Base-by-base conservation (phyloP, 2,888 invertebrate species). In the Pheosia gnoma region DNA sequence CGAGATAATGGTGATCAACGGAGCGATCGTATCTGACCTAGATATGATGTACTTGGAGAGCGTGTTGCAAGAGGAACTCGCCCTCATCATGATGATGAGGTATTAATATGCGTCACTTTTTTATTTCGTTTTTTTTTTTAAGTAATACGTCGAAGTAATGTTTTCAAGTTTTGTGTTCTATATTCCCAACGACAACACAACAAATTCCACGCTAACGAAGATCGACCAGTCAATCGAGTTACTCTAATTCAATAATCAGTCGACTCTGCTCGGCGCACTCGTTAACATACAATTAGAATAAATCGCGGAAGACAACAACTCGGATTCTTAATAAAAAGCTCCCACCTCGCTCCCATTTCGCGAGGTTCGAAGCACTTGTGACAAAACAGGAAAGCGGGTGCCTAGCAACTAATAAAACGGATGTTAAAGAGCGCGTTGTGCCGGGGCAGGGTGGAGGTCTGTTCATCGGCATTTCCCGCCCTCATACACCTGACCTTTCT, bases 1-100 rank as follows among this genome's bases (percentile, higher is more conserved):
- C 94, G 99, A 99, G 95, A 98, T 99, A 90, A 98, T 99, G 97
- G 98, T 99, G 90, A 98, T 99, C 94, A 99, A 99, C 94, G 98
- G 98, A 74, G 98, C 98, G 80, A 98, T 99, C 89, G 98, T 99
- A 77, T 98, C 98, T 84, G 99, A 99, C 94, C 95, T 99, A 94
- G 99, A 99, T 95, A 99, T 99, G 99, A 99, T 99, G 97, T 99
- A 98, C 95, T 95, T 99, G 87, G 99, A 99, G 93, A 98, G 98
- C 85, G 97, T 99, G 71, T 95, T 99, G 77, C 98, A 98, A 91
- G 98, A 99, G 89, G 98, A 98, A 85, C 95, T 97, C 71, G 96
- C 97, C 57, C 95, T 99, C 68, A 98, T 98, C 94, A 98, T 99
- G 96, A 99, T 99, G 97, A 98, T 99, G 96, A 96, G 99, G 95